Evolutionary conservation across 2,113 vertebrate species (phyloP).

Genomic region (Bos taurus): ARS-UCD2.0 NC_037329.1:43689501-43690000

Average conservation of each 20-base stretch:
- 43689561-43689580: background rate
- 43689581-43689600: background rate
- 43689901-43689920: background rate
- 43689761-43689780: background rate
- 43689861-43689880: background rate
- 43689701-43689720: background rate
- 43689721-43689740: background rate
- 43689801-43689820: background rate
- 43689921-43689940: constrained; percentile 16
- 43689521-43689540: background rate
- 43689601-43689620: background rate
- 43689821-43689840: background rate
- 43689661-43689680: background rate
- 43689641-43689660: background rate
- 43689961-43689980: background rate
- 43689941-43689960: background rate
- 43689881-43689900: background rate
- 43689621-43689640: background rate
- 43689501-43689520: background rate
- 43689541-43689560: background rate
- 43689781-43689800: background rate
- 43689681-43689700: background rate
- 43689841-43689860: background rate
- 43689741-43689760: background rate
- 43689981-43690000: constrained; percentile 6